Evolutionary conservation across 2,113 vertebrate genomes (phyloP).

Genomic region (Embiotoca jacksoni): DNA sequence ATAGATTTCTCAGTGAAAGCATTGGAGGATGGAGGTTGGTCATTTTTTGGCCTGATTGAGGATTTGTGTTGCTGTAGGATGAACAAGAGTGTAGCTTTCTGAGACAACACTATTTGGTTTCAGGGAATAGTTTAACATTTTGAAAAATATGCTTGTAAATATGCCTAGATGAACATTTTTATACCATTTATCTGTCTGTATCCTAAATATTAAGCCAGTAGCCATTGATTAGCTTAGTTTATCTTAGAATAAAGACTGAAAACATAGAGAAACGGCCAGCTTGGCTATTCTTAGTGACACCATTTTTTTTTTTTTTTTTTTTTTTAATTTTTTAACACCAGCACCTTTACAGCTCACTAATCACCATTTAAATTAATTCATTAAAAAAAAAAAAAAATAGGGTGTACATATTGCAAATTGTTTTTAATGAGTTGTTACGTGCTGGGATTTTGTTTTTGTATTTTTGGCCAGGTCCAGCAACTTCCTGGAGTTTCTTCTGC

Average conservation of each 20-base stretch:
- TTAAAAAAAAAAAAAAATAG: no score
- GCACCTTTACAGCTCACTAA: no score
- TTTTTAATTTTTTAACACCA: no score
- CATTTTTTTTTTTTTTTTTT: no score
- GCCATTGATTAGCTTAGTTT: neutral
- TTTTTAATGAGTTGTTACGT: neutral
- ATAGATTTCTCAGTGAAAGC: neutral
- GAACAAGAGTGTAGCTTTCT: neutral
- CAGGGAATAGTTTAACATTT: neutral
- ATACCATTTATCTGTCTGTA: neutral
- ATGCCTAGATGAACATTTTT: neutral
- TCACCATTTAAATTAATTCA: no score
- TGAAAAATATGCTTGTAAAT: neutral
- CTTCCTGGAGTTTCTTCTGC: neutral
- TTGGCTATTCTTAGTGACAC: no score
- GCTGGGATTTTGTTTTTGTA: neutral
- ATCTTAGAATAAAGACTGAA: no score
- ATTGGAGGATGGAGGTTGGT: neutral
- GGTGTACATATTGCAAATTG: no score
- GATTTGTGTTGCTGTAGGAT: neutral
- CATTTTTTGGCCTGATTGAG: neutral
- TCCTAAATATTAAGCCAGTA: neutral
- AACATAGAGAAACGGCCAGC: neutral
- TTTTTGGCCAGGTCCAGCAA: neutral
- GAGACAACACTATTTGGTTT: neutral